phyloP scores from a whole-genome alignment of 1,140 invertebrate species.

The Lutraria rhynchaena region DNA sequence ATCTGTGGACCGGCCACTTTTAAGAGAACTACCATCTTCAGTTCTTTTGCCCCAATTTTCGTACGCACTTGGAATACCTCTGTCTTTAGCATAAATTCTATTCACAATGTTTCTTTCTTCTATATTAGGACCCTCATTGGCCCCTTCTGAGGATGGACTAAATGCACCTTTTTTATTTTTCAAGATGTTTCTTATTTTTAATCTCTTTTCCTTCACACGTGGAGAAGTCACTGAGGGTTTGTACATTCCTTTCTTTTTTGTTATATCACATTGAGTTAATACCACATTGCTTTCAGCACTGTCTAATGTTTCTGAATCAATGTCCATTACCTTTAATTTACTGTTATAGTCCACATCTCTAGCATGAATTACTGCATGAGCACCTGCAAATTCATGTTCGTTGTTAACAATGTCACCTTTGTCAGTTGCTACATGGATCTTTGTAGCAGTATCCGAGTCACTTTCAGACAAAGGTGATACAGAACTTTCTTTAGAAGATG shows the following conservation, averaged over 20 bases:
- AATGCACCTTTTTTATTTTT: slow-evolving; percentile 51
- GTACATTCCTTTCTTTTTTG: slow-evolving; percentile 33
- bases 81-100: slow-evolving; percentile 50
- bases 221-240: slow-evolving; percentile 39
- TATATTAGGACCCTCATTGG: neutral
- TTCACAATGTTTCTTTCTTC: slow-evolving; percentile 39
- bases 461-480: slow-evolving; percentile 20
- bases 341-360: neutral
- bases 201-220: slow-evolving; percentile 48
- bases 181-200: slow-evolving; percentile 49
- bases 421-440: neutral
- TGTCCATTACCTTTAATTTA: neutral
- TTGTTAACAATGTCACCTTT: slow-evolving; percentile 12
- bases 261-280: slow-evolving; percentile 7
- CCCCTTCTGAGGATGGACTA: neutral
- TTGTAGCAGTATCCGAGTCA: neutral
- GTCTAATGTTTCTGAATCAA: neutral
- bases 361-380: neutral
- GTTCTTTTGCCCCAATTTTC: neutral
- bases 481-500: slow-evolving; percentile 32
- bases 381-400: neutral
- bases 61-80: neutral
- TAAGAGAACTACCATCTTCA: neutral
- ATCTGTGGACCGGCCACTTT: neutral
- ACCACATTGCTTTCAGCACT: neutral